Evolutionary conservation across 2,888 invertebrate species (phyloP).

Genomic region (Euphydryas editha): DNA sequence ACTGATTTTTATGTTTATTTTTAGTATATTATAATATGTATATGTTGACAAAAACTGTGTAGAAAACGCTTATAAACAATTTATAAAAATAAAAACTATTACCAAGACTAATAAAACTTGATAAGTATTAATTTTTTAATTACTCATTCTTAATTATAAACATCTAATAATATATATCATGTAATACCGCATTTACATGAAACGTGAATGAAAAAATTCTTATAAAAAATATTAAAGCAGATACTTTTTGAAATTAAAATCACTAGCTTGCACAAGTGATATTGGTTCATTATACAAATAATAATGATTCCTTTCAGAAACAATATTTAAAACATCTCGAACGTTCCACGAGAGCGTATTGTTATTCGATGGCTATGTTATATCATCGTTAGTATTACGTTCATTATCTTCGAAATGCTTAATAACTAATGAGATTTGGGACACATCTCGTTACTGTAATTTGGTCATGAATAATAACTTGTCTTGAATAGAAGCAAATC

Average conservation of each 20-base stretch:
- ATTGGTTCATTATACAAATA: neutral
- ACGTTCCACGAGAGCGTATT: neutral
- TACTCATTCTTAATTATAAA: too few relatives aligned
- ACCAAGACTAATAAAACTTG: too few relatives aligned
- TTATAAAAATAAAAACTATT: too few relatives aligned
- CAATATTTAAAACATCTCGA: neutral
- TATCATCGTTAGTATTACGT: neutral
- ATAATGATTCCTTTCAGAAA: neutral
- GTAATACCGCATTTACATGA: too few relatives aligned
- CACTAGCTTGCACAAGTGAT: neutral
- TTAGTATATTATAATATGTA: too few relatives aligned
- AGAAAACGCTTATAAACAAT: too few relatives aligned
- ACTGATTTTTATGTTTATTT: too few relatives aligned
- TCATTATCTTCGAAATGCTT: neutral
- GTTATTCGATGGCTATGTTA: neutral
- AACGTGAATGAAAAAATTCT: too few relatives aligned
- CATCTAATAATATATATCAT: too few relatives aligned
- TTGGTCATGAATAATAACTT: neutral
- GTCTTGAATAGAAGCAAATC: neutral
- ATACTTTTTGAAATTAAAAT: neutral
- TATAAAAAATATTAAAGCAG: neutral
- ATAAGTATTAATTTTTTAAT: too few relatives aligned
- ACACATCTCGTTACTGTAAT: neutral
- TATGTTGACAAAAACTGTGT: too few relatives aligned
- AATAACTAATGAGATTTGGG: neutral